Conservation (phyloP, 2,113 vertebrate genomes). For the Podiceps cristatus region DNA sequence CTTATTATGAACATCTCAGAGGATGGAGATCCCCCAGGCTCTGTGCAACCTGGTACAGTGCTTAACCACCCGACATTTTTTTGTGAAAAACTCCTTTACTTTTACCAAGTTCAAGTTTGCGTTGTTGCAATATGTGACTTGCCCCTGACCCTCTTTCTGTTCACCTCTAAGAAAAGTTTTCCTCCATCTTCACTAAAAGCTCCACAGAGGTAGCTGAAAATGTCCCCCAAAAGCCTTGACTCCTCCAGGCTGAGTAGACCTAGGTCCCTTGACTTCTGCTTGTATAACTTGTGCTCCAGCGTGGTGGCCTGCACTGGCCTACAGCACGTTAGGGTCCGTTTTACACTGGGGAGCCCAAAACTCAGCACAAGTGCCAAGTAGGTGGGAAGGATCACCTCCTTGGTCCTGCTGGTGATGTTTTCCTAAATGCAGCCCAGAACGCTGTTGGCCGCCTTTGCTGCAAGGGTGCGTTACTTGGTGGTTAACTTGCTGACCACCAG, state of each 20-base stretch:
- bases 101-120: neutral
- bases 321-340: fast-evolving
- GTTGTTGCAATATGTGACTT: neutral
- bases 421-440: neutral
- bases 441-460: neutral
- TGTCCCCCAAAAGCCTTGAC: neutral
- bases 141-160: neutral
- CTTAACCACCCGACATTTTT: neutral
- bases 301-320: neutral
- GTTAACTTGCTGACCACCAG: neutral
- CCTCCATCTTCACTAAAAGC: neutral
- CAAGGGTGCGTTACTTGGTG: neutral
- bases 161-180: neutral
- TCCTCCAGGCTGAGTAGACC: neutral
- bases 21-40: neutral
- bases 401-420: neutral
- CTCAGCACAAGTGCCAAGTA: neutral
- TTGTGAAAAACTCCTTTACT: neutral
- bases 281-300: neutral
- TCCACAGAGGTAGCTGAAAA: neutral
- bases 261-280: neutral
- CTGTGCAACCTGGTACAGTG: neutral
- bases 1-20: neutral
- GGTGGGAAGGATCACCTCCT: neutral
- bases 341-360: neutral